Conservation (phyloP, 2,888 invertebrate species). For the Dryobotodes eremita region DNA sequence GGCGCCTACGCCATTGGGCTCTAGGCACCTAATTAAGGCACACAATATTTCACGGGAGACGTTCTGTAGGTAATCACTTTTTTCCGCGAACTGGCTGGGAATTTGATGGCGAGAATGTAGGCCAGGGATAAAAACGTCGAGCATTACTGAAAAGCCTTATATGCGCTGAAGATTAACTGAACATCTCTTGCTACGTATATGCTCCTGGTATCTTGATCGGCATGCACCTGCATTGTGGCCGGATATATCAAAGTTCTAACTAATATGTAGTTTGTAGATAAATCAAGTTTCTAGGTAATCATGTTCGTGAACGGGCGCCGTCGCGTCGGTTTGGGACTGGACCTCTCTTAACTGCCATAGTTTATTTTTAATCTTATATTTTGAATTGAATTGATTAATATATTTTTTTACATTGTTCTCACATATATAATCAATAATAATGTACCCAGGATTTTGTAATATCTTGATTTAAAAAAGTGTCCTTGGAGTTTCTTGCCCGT, state of each 20-base stretch:
- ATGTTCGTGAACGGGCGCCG: too few relatives aligned
- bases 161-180: conserved; percentile 20
- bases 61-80: neutral
- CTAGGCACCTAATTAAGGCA: neutral
- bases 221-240: neutral
- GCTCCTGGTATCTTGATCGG: conserved; percentile 28
- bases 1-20: too few relatives aligned
- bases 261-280: neutral
- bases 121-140: conserved; percentile 2
- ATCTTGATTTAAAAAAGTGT: too few relatives aligned
- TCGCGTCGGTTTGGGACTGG: too few relatives aligned
- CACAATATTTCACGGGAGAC: conserved; percentile 14
- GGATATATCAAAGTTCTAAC: neutral
- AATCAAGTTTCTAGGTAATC: too few relatives aligned
- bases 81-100: neutral
- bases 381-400: too few relatives aligned
- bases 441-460: too few relatives aligned
- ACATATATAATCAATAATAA: too few relatives aligned
- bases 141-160: neutral
- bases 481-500: too few relatives aligned
- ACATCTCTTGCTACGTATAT: conserved; percentile 21
- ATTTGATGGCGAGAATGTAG: neutral
- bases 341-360: too few relatives aligned
- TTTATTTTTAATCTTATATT: too few relatives aligned
- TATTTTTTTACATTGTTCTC: too few relatives aligned